These are phyloP conservation scores for Chascanopsetta lugubris DNA, from an alignment of 2,113 vertebrate genomes.

Conservation along the genomic window DNA sequence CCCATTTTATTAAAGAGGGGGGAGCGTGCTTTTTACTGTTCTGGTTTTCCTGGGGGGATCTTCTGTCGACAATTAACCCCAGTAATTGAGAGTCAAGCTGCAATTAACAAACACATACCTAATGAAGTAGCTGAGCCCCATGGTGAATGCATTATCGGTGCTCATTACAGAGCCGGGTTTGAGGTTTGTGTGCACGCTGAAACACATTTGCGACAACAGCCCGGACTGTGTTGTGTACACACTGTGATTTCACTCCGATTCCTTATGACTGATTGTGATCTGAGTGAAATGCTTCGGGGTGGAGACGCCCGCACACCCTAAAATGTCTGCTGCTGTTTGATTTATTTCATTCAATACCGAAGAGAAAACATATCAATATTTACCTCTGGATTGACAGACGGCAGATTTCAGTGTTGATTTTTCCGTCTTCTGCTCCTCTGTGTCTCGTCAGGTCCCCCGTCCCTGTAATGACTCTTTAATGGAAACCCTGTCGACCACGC, in stretches of 20 bases:
- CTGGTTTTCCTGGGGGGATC: conserved; percentile 66
- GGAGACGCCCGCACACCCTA: conserved; percentile 22
- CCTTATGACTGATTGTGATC: conserved; percentile 7
- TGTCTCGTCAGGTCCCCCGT: conserved; percentile 64
- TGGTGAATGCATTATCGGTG: conserved; percentile 68
- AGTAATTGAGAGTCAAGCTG: conserved; percentile 81
- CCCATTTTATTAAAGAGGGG: conserved; percentile 61
- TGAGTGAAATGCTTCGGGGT: conserved; percentile 28
- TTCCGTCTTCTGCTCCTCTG: background rate
- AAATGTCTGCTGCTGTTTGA: conserved; percentile 2
- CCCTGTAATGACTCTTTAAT: conserved; percentile 46
- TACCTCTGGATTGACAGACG: background rate
- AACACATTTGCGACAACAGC: conserved; percentile 19
- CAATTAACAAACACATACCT: conserved; percentile 81
- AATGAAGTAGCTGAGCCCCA: conserved; percentile 75
- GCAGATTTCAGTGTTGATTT: conserved; percentile 3
- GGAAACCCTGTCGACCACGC: conserved; percentile 40
- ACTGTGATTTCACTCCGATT: conserved; percentile 5
- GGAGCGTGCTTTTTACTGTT: conserved; percentile 50
- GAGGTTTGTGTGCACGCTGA: conserved; percentile 32
- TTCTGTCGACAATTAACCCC: conserved; percentile 80
- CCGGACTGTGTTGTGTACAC: background rate
- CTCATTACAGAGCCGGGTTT: conserved; percentile 48
- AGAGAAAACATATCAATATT: background rate
- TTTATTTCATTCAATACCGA: conserved; percentile 18